Conservation (phyloP, 2,888 invertebrate species). For the Drosophila limbata region DNA sequence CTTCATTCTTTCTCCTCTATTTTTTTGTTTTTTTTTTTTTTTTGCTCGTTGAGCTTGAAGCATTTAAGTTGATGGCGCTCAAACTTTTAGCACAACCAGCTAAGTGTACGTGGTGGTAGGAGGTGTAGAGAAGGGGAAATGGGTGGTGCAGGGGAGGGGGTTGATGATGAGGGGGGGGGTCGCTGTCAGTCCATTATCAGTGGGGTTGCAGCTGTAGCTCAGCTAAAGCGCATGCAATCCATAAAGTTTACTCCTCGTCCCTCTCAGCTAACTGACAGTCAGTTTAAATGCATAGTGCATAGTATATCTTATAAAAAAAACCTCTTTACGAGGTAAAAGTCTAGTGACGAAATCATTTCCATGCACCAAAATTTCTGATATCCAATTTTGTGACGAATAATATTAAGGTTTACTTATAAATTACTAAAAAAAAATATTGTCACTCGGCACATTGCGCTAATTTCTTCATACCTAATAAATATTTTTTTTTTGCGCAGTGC, state of each 20-base stretch:
- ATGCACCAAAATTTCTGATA: no score
- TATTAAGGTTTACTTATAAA: no score
- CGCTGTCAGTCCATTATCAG: conserved; percentile 57
- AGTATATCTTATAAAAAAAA: no score
- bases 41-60: conserved; percentile 42
- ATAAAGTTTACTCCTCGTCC: conserved; percentile 36
- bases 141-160: neutral
- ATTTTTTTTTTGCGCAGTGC: no score
- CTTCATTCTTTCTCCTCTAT: neutral
- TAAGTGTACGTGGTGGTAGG: conserved; percentile 1
- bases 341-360: no score
- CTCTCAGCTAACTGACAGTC: neutral
- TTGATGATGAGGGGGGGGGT: neutral
- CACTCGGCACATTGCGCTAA: no score
- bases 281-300: conserved; percentile 13
- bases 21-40: neutral
- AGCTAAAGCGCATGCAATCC: conserved; percentile 54
- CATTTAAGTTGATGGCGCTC: conserved; percentile 67
- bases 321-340: no score
- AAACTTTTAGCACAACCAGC: conserved; percentile 54
- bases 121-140: neutral
- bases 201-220: conserved; percentile 56
- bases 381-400: no score
- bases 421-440: no score
- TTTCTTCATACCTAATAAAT: no score